phyloP scores from a whole-genome alignment of 2,888 invertebrate species.

The Diarsia dahlii region DNA sequence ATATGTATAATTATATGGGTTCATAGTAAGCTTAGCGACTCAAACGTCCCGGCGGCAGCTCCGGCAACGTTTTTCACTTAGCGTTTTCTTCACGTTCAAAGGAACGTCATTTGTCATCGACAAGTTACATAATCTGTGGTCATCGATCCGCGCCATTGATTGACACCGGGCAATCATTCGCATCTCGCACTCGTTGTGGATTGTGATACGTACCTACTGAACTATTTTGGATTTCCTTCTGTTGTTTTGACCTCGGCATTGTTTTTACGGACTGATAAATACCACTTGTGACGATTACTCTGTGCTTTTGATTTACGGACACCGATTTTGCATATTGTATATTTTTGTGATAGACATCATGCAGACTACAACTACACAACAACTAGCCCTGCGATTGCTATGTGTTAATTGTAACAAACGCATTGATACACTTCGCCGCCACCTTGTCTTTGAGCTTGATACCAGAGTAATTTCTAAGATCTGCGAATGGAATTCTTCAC shows the following conservation, averaged over 20 bases:
- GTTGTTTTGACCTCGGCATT: slow-evolving; percentile 16
- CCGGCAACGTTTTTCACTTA: too few species aligned
- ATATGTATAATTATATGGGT: too few species aligned
- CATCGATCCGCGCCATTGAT: background rate
- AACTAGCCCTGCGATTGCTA: slow-evolving; percentile 4
- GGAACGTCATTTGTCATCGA: background rate
- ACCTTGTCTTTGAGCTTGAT: slow-evolving; percentile 10
- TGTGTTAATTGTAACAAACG: slow-evolving; percentile 11
- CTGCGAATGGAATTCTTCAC: slow-evolving; percentile 7
- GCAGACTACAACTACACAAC: slow-evolving; percentile 18
- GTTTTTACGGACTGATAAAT: slow-evolving; percentile 20
- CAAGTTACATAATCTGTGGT: background rate
- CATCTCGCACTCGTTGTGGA: slow-evolving; percentile 1
- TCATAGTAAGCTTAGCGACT: too few species aligned
- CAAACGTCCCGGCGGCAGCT: too few species aligned
- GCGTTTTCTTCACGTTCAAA: background rate
- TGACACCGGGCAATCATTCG: background rate
- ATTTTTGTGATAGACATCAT: slow-evolving; percentile 6
- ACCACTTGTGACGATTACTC: slow-evolving; percentile 16
- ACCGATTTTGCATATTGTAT: slow-evolving; percentile 19
- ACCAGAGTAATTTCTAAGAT: slow-evolving; percentile 20
- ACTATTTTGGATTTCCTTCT: slow-evolving; percentile 9
- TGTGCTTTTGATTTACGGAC: slow-evolving; percentile 21
- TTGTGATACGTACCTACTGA: background rate
- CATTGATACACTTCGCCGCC: slow-evolving; percentile 4